Conservation (phyloP, 2,797 vertebrate genomes). For the Simalia tracyae region DNA sequence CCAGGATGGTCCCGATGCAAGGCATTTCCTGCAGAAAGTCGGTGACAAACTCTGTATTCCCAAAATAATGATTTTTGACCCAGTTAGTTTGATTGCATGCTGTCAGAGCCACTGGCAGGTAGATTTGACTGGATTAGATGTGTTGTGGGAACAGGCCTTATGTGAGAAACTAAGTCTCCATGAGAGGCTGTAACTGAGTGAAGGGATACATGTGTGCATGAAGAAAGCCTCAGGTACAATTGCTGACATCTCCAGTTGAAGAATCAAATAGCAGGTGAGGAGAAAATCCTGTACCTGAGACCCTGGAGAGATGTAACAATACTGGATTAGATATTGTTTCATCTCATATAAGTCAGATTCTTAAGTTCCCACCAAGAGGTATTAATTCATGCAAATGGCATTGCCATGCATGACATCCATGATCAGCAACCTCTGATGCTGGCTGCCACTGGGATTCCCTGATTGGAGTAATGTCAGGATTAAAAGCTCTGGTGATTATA, state of each 20-base stretch:
- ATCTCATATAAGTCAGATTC: not conserved
- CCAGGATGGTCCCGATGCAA: not conserved
- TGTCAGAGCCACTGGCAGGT: not conserved
- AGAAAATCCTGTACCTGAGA: not conserved
- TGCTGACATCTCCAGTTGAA: not conserved
- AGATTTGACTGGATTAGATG: not conserved
- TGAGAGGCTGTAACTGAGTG: not conserved
- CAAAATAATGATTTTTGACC: not conserved
- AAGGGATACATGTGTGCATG: not conserved
- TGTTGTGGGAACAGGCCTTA: not conserved
- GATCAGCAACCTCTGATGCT: not conserved
- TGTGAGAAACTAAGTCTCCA: not conserved
- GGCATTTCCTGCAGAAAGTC: not conserved
- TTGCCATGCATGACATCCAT: not conserved
- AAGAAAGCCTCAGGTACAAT: not conserved
- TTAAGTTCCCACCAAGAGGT: not conserved
- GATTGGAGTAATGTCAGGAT: not conserved
- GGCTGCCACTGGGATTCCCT: not conserved
- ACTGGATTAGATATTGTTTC: not conserved
- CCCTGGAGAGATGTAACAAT: not conserved
- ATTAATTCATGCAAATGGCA: not conserved
- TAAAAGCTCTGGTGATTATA: not conserved
- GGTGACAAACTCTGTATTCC: not conserved
- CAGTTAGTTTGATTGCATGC: not conserved
- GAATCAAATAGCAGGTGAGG: not conserved